Evolutionary conservation across 2,797 vertebrate species (phyloP).

Genomic region (Craterocephalus amniculus): DNA sequence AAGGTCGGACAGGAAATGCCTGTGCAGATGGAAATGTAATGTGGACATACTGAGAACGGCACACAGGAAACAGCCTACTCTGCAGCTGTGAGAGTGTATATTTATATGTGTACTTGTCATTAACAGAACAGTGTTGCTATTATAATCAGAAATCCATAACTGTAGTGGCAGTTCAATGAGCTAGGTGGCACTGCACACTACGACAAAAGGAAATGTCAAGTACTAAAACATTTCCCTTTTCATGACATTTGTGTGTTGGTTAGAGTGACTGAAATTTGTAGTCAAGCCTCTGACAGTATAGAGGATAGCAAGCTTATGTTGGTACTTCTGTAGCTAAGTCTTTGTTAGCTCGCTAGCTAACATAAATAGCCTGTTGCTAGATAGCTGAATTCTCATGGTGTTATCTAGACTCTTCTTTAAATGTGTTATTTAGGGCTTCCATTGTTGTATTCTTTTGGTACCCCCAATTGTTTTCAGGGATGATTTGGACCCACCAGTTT

Average conservation of each 20-base stretch:
- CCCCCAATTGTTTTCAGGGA: neutral
- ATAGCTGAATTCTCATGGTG: neutral
- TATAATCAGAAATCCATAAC: slow-evolving; percentile 17
- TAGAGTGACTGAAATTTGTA: neutral
- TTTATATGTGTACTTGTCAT: slow-evolving; percentile 47
- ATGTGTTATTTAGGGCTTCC: neutral
- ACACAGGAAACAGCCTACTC: slow-evolving; percentile 76
- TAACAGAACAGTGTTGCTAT: slow-evolving; percentile 40
- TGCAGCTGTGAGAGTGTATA: slow-evolving; percentile 66
- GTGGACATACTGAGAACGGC: slow-evolving; percentile 69
- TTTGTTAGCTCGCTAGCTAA: too few relatives aligned
- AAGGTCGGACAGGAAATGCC: slow-evolving; percentile 81
- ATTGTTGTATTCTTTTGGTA: neutral
- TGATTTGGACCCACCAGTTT: neutral
- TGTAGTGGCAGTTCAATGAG: slow-evolving; percentile 28
- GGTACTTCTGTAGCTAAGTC: neutral
- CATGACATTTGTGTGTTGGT: neutral
- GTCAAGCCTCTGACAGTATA: neutral
- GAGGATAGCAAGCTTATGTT: neutral
- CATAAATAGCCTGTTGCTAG: neutral
- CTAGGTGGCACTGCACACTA: slow-evolving; percentile 18
- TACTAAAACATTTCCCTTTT: neutral
- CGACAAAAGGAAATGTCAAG: neutral
- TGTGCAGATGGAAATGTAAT: slow-evolving; percentile 78
- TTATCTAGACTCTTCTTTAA: too few relatives aligned